These are phyloP conservation scores for Enoplolaimus lenunculus DNA, from an alignment of 2,888 invertebrate genomes.

Conservation along the genomic window DNA sequence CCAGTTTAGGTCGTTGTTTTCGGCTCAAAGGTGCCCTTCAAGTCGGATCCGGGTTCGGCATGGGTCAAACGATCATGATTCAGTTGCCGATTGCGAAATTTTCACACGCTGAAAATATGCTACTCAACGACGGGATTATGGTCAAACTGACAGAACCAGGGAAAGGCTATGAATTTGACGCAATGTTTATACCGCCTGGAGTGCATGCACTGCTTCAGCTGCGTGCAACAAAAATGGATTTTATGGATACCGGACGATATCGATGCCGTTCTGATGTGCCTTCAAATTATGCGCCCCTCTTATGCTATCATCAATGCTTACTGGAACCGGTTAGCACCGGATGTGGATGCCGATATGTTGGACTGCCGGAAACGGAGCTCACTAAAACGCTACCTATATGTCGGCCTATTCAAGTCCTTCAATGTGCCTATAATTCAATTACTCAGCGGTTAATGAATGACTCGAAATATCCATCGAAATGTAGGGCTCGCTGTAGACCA, in stretches of 20 bases:
- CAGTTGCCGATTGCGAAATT: neutral
- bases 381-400: neutral
- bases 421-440: neutral
- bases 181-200: constrained; percentile 8
- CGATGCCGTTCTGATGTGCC: neutral
- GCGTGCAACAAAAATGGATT: constrained; percentile 8
- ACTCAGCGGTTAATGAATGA: neutral
- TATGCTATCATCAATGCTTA: constrained; percentile 1
- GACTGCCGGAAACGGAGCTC: neutral
- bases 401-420: neutral
- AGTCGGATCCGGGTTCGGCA: constrained; percentile 2
- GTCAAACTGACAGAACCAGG: constrained; percentile 32
- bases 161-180: constrained; percentile 28
- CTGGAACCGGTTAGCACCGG: neutral
- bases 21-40: neutral
- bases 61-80: neutral
- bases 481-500: neutral
- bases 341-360: constrained; percentile 11
- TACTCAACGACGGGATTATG: constrained; percentile 33
- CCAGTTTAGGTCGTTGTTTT: constrained; percentile 5
- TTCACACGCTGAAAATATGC: constrained; percentile 16
- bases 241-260: constrained; percentile 1
- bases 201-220: constrained; percentile 11
- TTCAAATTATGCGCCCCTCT: neutral
- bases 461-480: neutral